Base-by-base conservation (phyloP, 2,113 vertebrate species). In the Lycocorax pyrrhopterus region DNA sequence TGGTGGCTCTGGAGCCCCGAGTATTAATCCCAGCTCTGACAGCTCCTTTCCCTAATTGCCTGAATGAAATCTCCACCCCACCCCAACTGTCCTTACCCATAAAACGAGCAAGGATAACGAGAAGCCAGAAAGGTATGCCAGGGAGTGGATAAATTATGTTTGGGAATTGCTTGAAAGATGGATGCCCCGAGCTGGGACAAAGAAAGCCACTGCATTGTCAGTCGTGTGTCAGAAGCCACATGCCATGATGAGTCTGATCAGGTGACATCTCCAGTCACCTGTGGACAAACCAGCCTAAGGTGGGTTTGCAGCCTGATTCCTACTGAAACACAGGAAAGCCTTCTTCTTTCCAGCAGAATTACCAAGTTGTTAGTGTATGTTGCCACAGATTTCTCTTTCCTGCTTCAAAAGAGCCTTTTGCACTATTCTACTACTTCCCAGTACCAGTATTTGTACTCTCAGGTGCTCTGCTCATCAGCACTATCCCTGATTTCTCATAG, bases 381-480 rank as follows among this genome's bases (percentile, higher is more conserved):
- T 67, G 69, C 55, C 55, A 44, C 29, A 72, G 55, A 67, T 77
- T 89, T 84, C 52, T 37, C 35, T 64, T 59, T 56, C 29, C 73
- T 86, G 9, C 80, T 84, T 89, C 60, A 49, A 47, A 84, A 90
- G 60, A 68, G 69, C 41, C 49, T 74, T 88, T 8, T 84, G 21
- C 56, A 43, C 56, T 64, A 33, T 58, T 75, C 35, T 35, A 16
- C 90, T 22, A 3, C 73, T 75, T 55, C 23, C 53, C 39, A 4
- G 64, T 18, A 29, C 7, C 66, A 64, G 77, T 43, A 75, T 62
- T 82, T 90, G 83, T 72, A 64, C 79, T 41, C 55, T 84, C 87
- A 94, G 91, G 78, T 82, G 87, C 83, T 88, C 68, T 53, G 85
- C 84, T 94, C 80, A 52, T 94, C 94, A 93, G 91, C 87, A 89